A percentile compares a stretch with the other conserved stretches of the same genome.
These are phyloP conservation scores for Meloidogyne chitwoodi DNA, from an alignment of 1,140 invertebrate genomes.

Conservation along the genomic window DNA sequence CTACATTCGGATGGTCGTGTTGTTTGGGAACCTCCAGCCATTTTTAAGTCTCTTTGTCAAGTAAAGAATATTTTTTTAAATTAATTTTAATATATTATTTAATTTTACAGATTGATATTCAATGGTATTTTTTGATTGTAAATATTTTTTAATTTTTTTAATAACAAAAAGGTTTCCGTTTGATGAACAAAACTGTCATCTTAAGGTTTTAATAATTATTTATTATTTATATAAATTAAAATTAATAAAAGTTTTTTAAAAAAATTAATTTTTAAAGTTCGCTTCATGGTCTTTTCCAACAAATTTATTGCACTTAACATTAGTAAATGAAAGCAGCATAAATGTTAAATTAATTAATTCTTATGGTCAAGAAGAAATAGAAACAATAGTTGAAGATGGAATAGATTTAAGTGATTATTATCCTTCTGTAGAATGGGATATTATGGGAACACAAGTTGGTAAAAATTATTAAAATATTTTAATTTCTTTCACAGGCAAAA, in stretches of 20 bases:
- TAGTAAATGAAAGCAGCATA: slow-evolving; percentile 27
- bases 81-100: background rate
- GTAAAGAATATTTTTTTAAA: background rate
- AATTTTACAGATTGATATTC: slow-evolving; percentile 74
- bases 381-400: slow-evolving; percentile 54
- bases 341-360: slow-evolving; percentile 49
- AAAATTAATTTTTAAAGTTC: too few relatives aligned
- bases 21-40: slow-evolving; percentile 92
- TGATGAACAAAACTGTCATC: slow-evolving; percentile 69
- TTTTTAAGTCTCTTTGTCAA: slow-evolving; percentile 90
- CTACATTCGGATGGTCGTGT: slow-evolving; percentile 79
- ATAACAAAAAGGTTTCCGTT: slow-evolving; percentile 65
- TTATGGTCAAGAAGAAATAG: slow-evolving; percentile 47
- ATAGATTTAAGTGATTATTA: slow-evolving; percentile 75
- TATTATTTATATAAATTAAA: background rate
- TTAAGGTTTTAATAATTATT: slow-evolving; percentile 24
- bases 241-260: too few relatives aligned
- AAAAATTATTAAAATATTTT: background rate
- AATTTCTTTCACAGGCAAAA: slow-evolving; percentile 65
- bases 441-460: slow-evolving; percentile 68
- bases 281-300: slow-evolving; percentile 94
- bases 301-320: slow-evolving; percentile 47
- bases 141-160: slow-evolving; percentile 13
- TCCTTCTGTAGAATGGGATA: slow-evolving; percentile 98
- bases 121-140: slow-evolving; percentile 66